Evolutionary conservation across 2,888 invertebrate species (phyloP), one percentile per base, ranked within the genome.

Genomic region (Clepsis dumicolana): DNA sequence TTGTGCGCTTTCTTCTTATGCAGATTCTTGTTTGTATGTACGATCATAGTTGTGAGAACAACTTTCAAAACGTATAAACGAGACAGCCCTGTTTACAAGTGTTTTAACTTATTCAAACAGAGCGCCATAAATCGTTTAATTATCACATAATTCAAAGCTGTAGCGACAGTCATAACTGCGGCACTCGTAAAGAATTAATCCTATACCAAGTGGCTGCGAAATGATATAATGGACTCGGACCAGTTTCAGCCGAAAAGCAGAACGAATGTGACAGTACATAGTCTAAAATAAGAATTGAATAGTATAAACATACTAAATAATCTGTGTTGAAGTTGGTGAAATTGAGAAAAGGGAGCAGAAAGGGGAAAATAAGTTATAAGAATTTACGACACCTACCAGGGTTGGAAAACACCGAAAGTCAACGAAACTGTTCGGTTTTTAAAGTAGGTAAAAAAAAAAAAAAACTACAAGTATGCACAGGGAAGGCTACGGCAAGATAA

Each of bases 111-210:
- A 67, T 68, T 64, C 59, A 68, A 68, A 64, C 64, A 27, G 44
- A 38, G 52, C 14, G 35, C 41, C 29, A 64, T 68, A 68, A 68
- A 64, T 64, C 52, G 64, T 68, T 68, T 64, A 53, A 68, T 68
- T 64, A 68, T 64, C 59, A 59, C 68, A 64, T 68, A 64, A 68
- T 68, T 68, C 63, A 68, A 41, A 27, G 38, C 57, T 38, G 57
- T 56, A 52, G 63, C 25, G 44, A 32, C 52, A 29, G 68, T 68
- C 68, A 64, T 44, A 68, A 68, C 68, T n/a, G 57, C 29, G 38
- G 35, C 57, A 50, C 52, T 64, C 59, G 64, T 64, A 64, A 59
- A 64, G 59, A 24, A 64, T 50, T n/a, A 52, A 16, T 10, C 16
- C 38, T 38, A 61, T 27, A 41, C 8, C 16, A 44, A 50, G 56